Conservation (phyloP, 2,888 invertebrate species). For the Bombylius discolor region DNA sequence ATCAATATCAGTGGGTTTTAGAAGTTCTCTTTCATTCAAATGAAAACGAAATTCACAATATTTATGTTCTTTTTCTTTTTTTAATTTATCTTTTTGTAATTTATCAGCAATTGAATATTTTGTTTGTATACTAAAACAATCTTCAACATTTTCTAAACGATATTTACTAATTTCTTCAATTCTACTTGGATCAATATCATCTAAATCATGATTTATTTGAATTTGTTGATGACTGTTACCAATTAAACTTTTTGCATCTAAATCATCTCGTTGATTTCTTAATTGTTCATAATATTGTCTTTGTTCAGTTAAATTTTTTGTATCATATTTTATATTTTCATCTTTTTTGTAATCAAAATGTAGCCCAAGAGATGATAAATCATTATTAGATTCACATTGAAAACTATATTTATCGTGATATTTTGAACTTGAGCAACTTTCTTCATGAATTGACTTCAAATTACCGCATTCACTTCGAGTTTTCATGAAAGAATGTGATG, state of each 20-base stretch:
- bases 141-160: background rate
- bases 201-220: background rate
- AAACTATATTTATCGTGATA: background rate
- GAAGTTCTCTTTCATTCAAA: background rate
- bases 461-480: background rate
- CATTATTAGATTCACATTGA: background rate
- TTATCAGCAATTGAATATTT: background rate
- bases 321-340: background rate
- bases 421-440: constrained; percentile 1
- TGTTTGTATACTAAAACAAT: constrained; percentile 4
- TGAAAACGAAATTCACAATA: constrained; percentile 2
- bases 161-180: constrained; percentile 2
- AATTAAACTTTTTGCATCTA: too few relatives aligned
- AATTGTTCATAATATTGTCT: background rate
- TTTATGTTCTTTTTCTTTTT: background rate
- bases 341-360: background rate
- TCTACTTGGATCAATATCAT: background rate
- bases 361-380: too few relatives aligned
- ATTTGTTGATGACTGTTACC: too few relatives aligned
- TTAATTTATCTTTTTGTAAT: background rate
- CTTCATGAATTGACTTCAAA: background rate
- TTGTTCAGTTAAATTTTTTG: background rate
- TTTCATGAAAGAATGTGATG: background rate
- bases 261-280: background rate
- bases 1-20: background rate